Conservation (phyloP, 2,888 invertebrate genomes). For the Labia minor region DNA sequence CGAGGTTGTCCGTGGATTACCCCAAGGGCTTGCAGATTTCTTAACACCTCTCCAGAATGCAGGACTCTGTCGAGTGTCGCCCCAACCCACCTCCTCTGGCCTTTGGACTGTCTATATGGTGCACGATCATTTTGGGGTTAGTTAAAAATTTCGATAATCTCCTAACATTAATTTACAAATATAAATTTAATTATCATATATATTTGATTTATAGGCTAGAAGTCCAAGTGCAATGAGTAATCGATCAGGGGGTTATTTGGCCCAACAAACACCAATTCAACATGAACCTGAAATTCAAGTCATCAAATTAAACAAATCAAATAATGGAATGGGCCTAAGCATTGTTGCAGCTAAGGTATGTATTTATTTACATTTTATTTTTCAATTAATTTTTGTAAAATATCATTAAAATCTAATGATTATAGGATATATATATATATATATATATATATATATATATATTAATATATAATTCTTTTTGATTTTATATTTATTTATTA, state of each 20-base stretch:
- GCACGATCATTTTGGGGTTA: slow-evolving; percentile 31
- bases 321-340: slow-evolving; percentile 94
- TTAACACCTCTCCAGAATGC: slow-evolving; percentile 70
- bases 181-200: no score
- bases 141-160: no score
- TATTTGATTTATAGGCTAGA: slow-evolving; percentile 39
- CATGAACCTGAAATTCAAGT: slow-evolving; percentile 66
- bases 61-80: slow-evolving; percentile 79
- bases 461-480: no score
- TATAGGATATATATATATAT: no score
- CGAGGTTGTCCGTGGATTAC: slow-evolving; percentile 88
- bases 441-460: no score
- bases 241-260: slow-evolving; percentile 43
- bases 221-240: slow-evolving; percentile 56
- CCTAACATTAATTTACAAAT: no score
- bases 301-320: slow-evolving; percentile 84
- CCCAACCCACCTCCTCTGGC: slow-evolving; percentile 82
- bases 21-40: slow-evolving; percentile 74
- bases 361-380: slow-evolving; percentile 17
- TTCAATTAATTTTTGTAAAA: no score
- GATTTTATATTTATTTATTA: no score
- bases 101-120: slow-evolving; percentile 93
- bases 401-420: no score
- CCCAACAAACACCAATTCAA: slow-evolving; percentile 31
- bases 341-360: slow-evolving; percentile 93